Evolutionary conservation across 2,888 invertebrate genomes (phyloP), one percentile per base, ranked within the genome.

Genomic region (Leptinotarsa rubiginosa): DNA sequence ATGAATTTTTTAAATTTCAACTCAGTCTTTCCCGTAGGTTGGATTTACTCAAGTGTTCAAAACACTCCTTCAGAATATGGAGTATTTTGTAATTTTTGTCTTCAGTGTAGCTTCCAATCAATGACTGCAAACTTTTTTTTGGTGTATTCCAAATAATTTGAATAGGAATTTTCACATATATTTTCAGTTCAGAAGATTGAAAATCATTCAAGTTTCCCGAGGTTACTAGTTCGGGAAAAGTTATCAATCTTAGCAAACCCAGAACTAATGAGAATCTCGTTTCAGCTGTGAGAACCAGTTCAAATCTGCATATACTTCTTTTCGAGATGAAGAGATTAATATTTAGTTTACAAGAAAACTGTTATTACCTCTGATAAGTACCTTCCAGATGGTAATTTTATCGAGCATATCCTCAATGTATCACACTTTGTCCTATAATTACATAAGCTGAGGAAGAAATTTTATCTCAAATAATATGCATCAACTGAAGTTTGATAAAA

Each of bases 281-380:
- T 54, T 67, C 50, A 66, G 47, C 67, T 67, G 66, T 59, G 47
- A 31, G 49, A 72, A 72, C 72, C 72, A 72, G 72, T 72, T 72
- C 56, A 72, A 49, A 72, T 72, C 66, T 72, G 72, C 72, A 72
- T 72, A 72, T 64, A 12, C 56, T 59, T 72, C 67, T 71, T 70
- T 71, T 67, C 31, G 72, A 67, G 72, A 72, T 72, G 72, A 72
- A 72, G 67, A 72, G 72, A 72, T 72, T 67, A 72, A 72, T 66
- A 56, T 71, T 65, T 65, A 71, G 71, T 71, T 71, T 54, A 65
- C 59, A 59, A 67, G 72, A 72, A 72, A 66, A 72, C 64, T 47
- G 65, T 72, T 67, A 72, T 72, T 64, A 72, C 66, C 66, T 72
- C 49, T 67, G 66, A 66, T 56, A 64, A 59, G 56, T 59, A 72